Percentiles rank a stretch among this genome's conserved stretches.
Evolutionary conservation across 2,113 vertebrate species (phyloP).

Genomic region (Neomonachus schauinslandi): DNA sequence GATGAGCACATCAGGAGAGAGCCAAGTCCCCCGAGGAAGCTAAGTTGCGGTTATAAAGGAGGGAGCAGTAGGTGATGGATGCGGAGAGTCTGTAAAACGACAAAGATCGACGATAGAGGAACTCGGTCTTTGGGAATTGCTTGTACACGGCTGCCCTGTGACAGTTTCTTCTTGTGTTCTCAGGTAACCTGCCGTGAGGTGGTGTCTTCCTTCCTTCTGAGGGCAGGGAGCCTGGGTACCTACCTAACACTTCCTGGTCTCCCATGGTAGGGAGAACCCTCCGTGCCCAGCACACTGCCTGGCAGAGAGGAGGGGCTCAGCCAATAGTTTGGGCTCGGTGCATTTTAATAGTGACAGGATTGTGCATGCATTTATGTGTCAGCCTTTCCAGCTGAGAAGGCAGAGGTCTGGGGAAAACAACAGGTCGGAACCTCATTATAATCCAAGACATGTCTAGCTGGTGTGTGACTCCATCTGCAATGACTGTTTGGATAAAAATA

Average conservation of each 20-base stretch:
- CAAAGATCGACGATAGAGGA: accelerated
- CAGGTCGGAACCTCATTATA: neutral
- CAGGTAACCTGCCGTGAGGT: accelerated
- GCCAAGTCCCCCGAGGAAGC: neutral
- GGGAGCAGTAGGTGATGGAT: neutral
- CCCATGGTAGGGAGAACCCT: accelerated
- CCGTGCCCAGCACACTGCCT: neutral
- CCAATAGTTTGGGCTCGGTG: accelerated
- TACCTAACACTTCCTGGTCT: neutral
- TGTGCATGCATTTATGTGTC: accelerated
- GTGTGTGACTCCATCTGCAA: neutral
- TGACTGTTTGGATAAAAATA: neutral
- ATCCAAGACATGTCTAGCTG: neutral
- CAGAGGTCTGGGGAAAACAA: neutral
- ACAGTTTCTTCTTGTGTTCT: accelerated
- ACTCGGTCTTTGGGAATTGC: accelerated
- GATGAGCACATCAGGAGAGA: neutral
- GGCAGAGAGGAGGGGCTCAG: neutral
- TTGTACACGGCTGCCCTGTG: accelerated
- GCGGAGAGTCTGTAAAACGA: accelerated
- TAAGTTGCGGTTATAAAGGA: neutral
- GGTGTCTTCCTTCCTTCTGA: neutral
- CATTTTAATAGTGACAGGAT: neutral
- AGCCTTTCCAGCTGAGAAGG: neutral
- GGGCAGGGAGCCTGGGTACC: neutral